Percentiles rank a stretch among this genome's conserved stretches.
These are phyloP conservation scores for Cricetomys ansorgei DNA, from an alignment of 2,113 vertebrate genomes.

Conservation along the genomic window DNA sequence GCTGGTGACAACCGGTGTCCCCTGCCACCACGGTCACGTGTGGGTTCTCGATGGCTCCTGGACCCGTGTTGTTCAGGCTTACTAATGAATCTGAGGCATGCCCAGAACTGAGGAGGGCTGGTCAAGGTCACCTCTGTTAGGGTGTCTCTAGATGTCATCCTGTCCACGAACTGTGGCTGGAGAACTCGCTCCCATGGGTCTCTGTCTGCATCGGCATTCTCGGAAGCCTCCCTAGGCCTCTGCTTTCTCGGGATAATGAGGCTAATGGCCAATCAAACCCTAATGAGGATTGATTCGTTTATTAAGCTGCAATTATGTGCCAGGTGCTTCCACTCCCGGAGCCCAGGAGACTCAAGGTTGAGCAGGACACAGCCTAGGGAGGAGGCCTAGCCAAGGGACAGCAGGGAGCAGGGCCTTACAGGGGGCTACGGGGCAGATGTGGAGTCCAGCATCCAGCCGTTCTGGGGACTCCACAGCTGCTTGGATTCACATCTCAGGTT, in stretches of 20 bases:
- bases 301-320: conserved; percentile 68
- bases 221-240: conserved; percentile 53
- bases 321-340: conserved; percentile 42
- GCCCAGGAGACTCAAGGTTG: conserved; percentile 73
- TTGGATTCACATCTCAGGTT: not conserved
- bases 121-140: not conserved
- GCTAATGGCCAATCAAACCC: conserved; percentile 72
- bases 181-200: not conserved
- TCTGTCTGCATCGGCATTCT: not conserved
- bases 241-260: conserved; percentile 55
- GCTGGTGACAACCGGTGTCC: not conserved
- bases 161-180: not conserved
- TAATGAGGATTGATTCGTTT: conserved; percentile 77
- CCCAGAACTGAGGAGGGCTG: not conserved
- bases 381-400: not conserved
- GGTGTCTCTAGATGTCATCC: not conserved
- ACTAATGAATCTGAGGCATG: not conserved
- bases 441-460: not conserved
- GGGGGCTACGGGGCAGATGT: not conserved
- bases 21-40: not conserved
- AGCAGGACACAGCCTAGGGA: not conserved
- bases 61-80: not conserved
- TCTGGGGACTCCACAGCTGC: not conserved
- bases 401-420: not conserved
- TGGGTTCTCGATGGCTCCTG: not conserved